phyloP scores from a whole-genome alignment of 2,888 invertebrate genomes.

The Invenusta paracnida region DNA sequence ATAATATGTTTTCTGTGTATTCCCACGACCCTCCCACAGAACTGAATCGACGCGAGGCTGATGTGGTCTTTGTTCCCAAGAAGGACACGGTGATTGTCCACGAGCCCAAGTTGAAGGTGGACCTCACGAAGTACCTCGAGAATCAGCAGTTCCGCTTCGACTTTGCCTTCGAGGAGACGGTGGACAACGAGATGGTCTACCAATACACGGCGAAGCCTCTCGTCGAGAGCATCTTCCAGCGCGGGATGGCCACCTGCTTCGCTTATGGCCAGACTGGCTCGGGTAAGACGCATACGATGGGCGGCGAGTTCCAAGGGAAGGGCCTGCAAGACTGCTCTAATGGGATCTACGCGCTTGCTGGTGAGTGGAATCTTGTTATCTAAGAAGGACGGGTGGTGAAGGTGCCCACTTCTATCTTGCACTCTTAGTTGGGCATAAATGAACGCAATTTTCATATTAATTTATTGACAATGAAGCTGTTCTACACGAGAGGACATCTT shows the following conservation, averaged over 20 bases:
- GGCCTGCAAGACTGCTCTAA: conserved; percentile 75
- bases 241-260: conserved; percentile 98
- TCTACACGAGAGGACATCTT: too few relatives aligned
- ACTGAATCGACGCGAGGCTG: conserved; percentile 77
- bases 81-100: conserved; percentile 67
- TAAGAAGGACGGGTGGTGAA: too few relatives aligned
- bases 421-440: too few relatives aligned
- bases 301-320: conserved; percentile 88
- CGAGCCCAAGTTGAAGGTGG: conserved; percentile 69
- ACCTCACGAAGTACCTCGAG: conserved; percentile 94
- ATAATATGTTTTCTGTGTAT: too few relatives aligned
- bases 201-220: conserved; percentile 86
- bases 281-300: conserved; percentile 91
- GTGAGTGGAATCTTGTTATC: too few relatives aligned
- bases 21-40: too few relatives aligned
- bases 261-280: conserved; percentile 98
- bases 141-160: conserved; percentile 97
- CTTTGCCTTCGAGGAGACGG: conserved; percentile 93
- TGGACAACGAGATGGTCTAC: conserved; percentile 71
- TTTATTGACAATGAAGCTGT: too few relatives aligned
- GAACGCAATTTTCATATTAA: too few relatives aligned
- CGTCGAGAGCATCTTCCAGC: conserved; percentile 94
- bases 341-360: conserved; percentile 93
- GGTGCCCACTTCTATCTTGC: too few relatives aligned
- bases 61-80: conserved; percentile 91